Evolutionary conservation across 1,140 invertebrate species (phyloP).

Genomic region (Drosophila erecta): DNA sequence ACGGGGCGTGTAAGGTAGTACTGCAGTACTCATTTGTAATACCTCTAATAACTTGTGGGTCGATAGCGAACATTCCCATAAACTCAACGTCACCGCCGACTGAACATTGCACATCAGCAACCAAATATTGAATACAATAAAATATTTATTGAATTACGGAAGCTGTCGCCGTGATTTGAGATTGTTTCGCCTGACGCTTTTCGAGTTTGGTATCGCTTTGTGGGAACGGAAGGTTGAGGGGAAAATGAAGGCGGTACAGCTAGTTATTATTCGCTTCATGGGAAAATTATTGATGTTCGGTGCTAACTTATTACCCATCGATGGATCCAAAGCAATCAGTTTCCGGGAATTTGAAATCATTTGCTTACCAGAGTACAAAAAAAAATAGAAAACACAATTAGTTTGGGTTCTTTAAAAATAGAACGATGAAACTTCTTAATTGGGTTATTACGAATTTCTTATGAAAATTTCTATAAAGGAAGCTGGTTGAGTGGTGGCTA

Average conservation of each 20-base stretch:
- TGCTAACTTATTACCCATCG: conserved; percentile 19
- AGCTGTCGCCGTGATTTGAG: conserved; percentile 68
- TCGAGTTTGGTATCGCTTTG: conserved; percentile 12
- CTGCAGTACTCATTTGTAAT: background rate
- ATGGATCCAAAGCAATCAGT: background rate
- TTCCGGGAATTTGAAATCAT: conserved; percentile 2
- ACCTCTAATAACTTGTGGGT: background rate
- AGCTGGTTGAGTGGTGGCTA: too few species aligned
- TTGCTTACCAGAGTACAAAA: conserved; percentile 52
- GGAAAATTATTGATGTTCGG: conserved; percentile 32
- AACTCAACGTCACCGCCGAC: background rate
- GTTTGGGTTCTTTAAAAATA: background rate
- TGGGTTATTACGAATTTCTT: too few species aligned
- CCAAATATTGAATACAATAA: conserved; percentile 64
- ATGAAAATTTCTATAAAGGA: background rate
- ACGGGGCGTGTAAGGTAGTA: background rate
- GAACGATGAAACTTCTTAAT: background rate
- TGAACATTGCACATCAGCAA: conserved; percentile 36
- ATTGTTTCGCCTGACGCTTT: conserved; percentile 17
- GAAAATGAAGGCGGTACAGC: conserved; percentile 24
- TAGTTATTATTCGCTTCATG: conserved; percentile 25
- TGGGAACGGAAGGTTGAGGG: conserved; percentile 16
- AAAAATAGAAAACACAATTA: conserved; percentile 6
- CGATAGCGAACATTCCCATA: conserved; percentile 6
- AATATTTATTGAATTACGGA: conserved; percentile 80